Evolutionary conservation across 2,113 vertebrate species (phyloP), one percentile per base, ranked within the genome.

Genomic region (Menidia beryllina): DNA sequence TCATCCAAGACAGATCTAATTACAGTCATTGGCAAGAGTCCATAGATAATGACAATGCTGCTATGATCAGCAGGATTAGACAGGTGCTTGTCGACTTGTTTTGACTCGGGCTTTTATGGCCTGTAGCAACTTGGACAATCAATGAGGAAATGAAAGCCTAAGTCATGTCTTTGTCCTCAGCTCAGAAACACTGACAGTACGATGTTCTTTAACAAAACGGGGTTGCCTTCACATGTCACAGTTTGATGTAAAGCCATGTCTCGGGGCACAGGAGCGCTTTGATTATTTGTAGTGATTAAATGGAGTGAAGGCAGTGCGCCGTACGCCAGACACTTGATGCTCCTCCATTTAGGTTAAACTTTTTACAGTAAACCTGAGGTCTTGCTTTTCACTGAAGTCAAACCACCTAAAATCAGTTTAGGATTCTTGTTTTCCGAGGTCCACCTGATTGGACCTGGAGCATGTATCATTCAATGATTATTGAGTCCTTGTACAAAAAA

Each of bases 31-130:
- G 84, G 75, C 88, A 86, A 70, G 77, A 82, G 58, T 66, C 79
- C 64, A 68, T 82, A 85, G 82, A 89, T 91, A 93, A 89, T 89
- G 82, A 84, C 81, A 85, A 80, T 75, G 87, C 77, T 81, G 86
- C 89, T 88, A 87, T 87, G 80, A 91, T 92, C 88, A 92, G 89
- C 91, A 89, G 83, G 90, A 93, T 92, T 93, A 91, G 84, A 87
- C 83, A 85, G 74, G 85, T 88, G 86, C 87, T 85, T 74, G 82
- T 86, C 61, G 21, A 81, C 83, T 72, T 57, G 68, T 69, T 82
- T 72, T 75, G 61, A 83, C 54, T 82, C 6, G 17, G 74, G 72
- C 47, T 83, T 86, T 88, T 77, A 86, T 73, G 76, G 80, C 47
- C 62, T 59, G 63, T 63, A 67, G 67, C 54, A 63, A 68, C 48